Base-by-base conservation (phyloP, 2,888 invertebrate genomes). In the Agrochola litura region DNA sequence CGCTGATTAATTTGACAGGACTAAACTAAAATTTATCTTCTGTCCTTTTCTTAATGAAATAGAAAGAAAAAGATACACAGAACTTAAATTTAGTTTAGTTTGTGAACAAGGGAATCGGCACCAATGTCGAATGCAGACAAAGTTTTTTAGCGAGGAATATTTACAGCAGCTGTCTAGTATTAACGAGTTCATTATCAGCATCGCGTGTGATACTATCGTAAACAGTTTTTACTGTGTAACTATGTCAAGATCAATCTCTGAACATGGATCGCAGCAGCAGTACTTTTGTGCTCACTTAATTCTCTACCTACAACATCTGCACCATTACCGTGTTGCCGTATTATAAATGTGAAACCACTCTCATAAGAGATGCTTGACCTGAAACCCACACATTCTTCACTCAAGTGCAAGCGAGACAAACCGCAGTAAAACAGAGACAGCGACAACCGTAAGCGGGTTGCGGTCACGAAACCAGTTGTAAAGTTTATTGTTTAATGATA, bases 381-480 rank as follows among this genome's bases (percentile, higher is more conserved):
- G 92, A 93, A 94, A 92, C 91, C 89, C 91, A 89, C 91, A 91
- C 92, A 90, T 92, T 92, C 89, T 91, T 86, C 80, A 86, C 84
- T 78, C 71, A 85, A 86, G 92, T 87, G 90, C 73, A 90, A 94
- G 87, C 76, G 90, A 91, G 90, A 91, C 63, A 79, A 73, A 83
- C 76, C 68, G 79, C 77, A 54, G 73, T 79, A 61, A 83, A 88
- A 92, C 86, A 77, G 90, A 90, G 81, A 86, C 80, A 81, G 80
- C 83, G 9, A 75, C 72, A 88, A 46, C 58, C 83, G 91, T 90
- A 91, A 90, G 92, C 90, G 91, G 91, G 89, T 91, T 92, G 94
- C 91, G 94, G 94, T 92, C 92, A 93, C 91, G 88, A 93, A 95
- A 95, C 95, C 92, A 93, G 95, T 95, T 94, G 87, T 88, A 88